A percentile compares a stretch with the other conserved stretches of the same genome.
phyloP scores from a whole-genome alignment of 2,888 invertebrate species.

The Dryobotodes eremita region DNA sequence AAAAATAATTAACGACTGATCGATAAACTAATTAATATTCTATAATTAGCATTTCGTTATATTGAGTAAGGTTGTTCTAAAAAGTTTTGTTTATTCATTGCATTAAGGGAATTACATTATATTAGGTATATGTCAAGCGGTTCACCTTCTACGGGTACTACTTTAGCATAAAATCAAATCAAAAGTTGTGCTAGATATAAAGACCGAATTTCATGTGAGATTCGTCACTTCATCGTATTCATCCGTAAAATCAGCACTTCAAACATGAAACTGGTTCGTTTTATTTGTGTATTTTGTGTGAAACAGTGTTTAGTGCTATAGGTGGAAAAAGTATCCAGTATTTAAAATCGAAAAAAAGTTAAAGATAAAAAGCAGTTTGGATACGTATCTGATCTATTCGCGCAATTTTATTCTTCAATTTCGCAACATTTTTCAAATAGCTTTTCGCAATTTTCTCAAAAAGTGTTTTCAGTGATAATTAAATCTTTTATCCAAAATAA shows the following conservation, averaged over 20 bases:
- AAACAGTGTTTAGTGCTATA: conserved; percentile 49
- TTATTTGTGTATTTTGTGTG: conserved; percentile 62
- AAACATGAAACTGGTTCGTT: conserved; percentile 79
- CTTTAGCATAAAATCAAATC: conserved; percentile 61
- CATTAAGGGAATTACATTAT: conserved; percentile 53
- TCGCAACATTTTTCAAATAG: not conserved
- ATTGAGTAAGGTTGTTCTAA: conserved; percentile 41
- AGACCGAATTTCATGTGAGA: conserved; percentile 65
- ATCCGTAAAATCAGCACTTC: conserved; percentile 66
- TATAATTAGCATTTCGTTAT: conserved; percentile 17
- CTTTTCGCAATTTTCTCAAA: not conserved
- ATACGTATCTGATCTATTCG: not conserved
- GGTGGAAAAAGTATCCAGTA: conserved; percentile 22
- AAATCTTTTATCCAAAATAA: not conserved
- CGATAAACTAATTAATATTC: conserved; percentile 22
- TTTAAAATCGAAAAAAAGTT: not conserved
- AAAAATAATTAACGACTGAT: not conserved
- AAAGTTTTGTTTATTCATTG: conserved; percentile 47
- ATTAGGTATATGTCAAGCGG: conserved; percentile 69
- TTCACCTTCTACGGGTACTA: conserved; percentile 76
- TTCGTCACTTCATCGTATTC: conserved; percentile 71
- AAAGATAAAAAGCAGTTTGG: conserved; percentile 12
- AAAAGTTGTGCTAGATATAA: conserved; percentile 72
- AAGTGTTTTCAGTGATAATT: conserved; percentile 26
- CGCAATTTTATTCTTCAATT: not conserved